These are phyloP conservation scores for Ochlodes sylvanus DNA, from an alignment of 2,888 invertebrate species.

Conservation along the genomic window DNA sequence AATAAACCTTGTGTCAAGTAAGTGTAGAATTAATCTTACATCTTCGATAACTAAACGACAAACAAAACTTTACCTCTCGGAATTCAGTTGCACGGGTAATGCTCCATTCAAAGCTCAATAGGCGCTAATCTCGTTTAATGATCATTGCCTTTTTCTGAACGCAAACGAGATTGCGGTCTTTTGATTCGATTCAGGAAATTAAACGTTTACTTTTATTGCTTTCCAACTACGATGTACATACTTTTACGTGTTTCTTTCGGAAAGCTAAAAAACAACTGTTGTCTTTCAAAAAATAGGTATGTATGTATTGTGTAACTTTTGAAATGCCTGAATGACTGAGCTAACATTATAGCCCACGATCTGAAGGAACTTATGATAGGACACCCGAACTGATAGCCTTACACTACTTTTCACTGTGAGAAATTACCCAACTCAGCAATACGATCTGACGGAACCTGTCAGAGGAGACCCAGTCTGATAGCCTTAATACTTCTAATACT, in stretches of 20 bases:
- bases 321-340: too few species aligned
- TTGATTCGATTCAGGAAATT: slow-evolving; percentile 20
- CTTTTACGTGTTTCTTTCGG: neutral
- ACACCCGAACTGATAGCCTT: too few species aligned
- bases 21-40: neutral
- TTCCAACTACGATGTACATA: neutral
- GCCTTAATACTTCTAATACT: too few species aligned
- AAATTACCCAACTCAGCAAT: too few species aligned
- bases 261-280: too few species aligned
- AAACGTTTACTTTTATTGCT: slow-evolving; percentile 13
- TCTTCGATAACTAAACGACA: neutral
- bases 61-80: neutral
- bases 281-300: too few species aligned
- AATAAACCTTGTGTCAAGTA: neutral
- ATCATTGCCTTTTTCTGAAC: slow-evolving; percentile 34
- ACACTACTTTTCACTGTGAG: too few species aligned
- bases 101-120: slow-evolving; percentile 1
- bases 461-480: too few species aligned
- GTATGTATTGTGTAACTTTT: too few species aligned
- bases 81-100: neutral
- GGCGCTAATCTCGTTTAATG: slow-evolving; percentile 17
- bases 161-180: slow-evolving; percentile 26
- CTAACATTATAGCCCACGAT: too few species aligned
- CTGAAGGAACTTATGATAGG: too few species aligned
- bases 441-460: too few species aligned